Percentiles rank a stretch among this genome's conserved stretches.
These are phyloP conservation scores for Orthonevra nobilis DNA, from an alignment of 2,888 invertebrate species.

Conservation along the genomic window DNA sequence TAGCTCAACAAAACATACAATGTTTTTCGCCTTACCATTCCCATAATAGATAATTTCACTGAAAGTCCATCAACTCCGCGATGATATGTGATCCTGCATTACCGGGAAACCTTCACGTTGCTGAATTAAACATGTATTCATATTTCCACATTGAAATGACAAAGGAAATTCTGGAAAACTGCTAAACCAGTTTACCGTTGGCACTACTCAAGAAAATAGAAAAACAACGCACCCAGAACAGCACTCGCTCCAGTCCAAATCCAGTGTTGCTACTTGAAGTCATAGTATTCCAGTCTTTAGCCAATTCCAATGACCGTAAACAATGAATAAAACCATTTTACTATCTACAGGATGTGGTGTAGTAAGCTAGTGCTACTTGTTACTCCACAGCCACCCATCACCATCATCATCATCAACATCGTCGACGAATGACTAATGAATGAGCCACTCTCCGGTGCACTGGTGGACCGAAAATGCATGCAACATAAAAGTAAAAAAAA, in stretches of 20 bases:
- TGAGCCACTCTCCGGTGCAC: conserved; percentile 43
- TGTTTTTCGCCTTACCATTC: conserved; percentile 20
- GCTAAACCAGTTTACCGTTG: conserved; percentile 66
- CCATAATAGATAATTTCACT: conserved; percentile 46
- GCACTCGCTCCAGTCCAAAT: conserved; percentile 35
- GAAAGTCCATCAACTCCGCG: conserved; percentile 23
- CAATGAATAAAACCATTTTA: conserved; percentile 59
- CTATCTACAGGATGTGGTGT: conserved; percentile 56
- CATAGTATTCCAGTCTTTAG: conserved; percentile 14
- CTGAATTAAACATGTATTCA: conserved; percentile 69
- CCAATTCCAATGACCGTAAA: conserved; percentile 47
- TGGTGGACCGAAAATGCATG: conserved; percentile 47
- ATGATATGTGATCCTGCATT: conserved; percentile 38
- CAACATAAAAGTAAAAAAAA: conserved; percentile 65
- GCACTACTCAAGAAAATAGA: conserved; percentile 41
- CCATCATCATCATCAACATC: conserved; percentile 27
- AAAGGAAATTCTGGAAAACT: conserved; percentile 60
- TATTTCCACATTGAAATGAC: conserved; percentile 55
- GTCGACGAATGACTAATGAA: conserved; percentile 68
- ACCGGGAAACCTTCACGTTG: conserved; percentile 51
- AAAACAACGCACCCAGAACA: conserved; percentile 18
- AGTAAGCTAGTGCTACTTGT: conserved; percentile 27
- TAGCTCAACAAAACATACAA: too few species aligned
- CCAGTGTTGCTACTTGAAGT: too few species aligned
- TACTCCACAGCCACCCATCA: conserved; percentile 24